These are phyloP conservation scores for Cyphomyrus plagiostoma DNA, from an alignment of 2,113 vertebrate species.

Conservation along the genomic window DNA sequence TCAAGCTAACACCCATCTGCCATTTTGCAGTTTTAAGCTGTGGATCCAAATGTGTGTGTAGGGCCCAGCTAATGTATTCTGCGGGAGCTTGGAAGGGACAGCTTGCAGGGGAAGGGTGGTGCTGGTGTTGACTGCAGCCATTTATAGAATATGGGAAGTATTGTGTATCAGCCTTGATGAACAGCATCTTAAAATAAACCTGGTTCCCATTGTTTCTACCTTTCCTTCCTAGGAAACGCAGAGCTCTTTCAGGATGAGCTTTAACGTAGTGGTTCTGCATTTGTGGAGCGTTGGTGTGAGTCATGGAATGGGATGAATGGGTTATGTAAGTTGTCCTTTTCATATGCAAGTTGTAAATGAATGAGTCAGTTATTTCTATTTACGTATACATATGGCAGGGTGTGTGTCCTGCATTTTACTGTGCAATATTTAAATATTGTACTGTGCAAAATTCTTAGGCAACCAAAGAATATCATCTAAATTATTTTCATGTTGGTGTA, in stretches of 20 bases:
- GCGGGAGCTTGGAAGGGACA: not conserved
- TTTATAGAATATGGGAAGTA: conserved; percentile 15
- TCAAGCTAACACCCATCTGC: not conserved
- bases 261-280: not conserved
- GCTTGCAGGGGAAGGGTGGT: not conserved
- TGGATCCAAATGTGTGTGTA: not conserved
- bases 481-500: not conserved
- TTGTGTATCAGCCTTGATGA: not conserved
- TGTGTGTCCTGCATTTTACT: not conserved
- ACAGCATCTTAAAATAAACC: not conserved
- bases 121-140: not conserved
- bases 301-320: not conserved
- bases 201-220: not conserved
- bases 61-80: not conserved
- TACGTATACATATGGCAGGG: not conserved
- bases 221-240: conserved; percentile 6
- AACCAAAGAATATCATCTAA: not conserved
- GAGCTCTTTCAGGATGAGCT: not conserved
- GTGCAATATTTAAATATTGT: not conserved
- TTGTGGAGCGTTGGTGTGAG: not conserved
- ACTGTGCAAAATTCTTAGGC: not conserved
- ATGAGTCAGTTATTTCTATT: not conserved
- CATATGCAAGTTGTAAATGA: not conserved
- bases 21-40: not conserved
- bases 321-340: not conserved